These are phyloP conservation scores for Myotis daubentonii DNA, from an alignment of 2,797 vertebrate genomes.

Conservation along the genomic window DNA sequence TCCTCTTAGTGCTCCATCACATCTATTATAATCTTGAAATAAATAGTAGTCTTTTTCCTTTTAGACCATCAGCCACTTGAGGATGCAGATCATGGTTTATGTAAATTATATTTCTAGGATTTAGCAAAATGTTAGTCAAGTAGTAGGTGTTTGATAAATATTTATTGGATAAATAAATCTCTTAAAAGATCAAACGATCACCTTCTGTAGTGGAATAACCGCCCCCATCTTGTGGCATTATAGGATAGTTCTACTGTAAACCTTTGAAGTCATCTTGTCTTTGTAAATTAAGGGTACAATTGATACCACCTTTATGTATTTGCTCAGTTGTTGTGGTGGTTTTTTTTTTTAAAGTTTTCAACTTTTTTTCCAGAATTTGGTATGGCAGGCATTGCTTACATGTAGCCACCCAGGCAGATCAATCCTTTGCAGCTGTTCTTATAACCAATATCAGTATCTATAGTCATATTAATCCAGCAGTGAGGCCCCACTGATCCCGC, in stretches of 20 bases:
- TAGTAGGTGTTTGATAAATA: background rate
- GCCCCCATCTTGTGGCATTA: background rate
- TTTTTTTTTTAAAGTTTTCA: background rate
- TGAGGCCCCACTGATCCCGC: background rate
- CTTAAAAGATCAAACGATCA: background rate
- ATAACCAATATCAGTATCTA: background rate
- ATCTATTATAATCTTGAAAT: background rate
- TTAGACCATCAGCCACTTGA: background rate
- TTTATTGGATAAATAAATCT: conserved; percentile 12
- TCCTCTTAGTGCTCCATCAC: background rate
- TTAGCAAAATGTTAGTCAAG: background rate
- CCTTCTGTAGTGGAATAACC: background rate
- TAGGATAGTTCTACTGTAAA: conserved; percentile 4
- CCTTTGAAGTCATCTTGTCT: background rate
- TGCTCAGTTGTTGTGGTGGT: too few species aligned
- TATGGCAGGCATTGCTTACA: background rate
- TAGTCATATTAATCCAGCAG: background rate
- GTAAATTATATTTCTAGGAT: background rate
- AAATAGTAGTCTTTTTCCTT: background rate
- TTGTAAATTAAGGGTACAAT: background rate
- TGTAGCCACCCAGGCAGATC: background rate
- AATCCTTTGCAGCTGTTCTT: background rate
- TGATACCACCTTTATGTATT: background rate
- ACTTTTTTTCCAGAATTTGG: background rate
- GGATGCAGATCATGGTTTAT: background rate